Evolutionary conservation across 2,888 invertebrate species (phyloP), one percentile per base, ranked within the genome.

Genomic region (Tuberolachnus salignus): DNA sequence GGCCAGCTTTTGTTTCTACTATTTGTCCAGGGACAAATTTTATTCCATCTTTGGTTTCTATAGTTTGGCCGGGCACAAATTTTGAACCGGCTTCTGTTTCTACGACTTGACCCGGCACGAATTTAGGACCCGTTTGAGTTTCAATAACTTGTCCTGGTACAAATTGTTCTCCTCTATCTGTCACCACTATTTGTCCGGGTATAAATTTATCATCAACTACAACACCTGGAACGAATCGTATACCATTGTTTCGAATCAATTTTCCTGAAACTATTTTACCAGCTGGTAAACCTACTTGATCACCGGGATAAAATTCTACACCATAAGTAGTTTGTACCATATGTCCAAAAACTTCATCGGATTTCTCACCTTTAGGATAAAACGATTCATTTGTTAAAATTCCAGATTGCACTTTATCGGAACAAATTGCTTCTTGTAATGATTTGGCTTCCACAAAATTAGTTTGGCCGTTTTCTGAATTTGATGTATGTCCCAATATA

Each of bases 1-100:
- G 92, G 0, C 92, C 92, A 46, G 90, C 89, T 84, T 91, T 91
- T 1, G 92, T 91, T 85, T 91, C 90, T 73, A 92, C 90, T 80
- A 92, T 91, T 85, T 92, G 92, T 14, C 92, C 92, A 0, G 92
- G 92, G n/a, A 92, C 91, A 83, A 92, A 92, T 82, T 91, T 89
- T 21, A 90, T 89, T 0, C 92, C 92, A 81, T 91, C 91, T 71
- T 89, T 89, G 0, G 90, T 91, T 81, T 91, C 89, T 81, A 92
- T 88, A 0, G 92, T 92, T 86, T 92, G 92, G 10, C 92, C 92
- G 1, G 92, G 89, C 0, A 89, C 88, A 83, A 91, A 91, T 84
- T 90, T 90, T 0, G 89, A 88, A 10, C 91, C 90, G 64, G 87
- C 88, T 83, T 88, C 88, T 0, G 91, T 91, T 83, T 91, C 90